Percentiles rank a stretch among this genome's conserved stretches.
phyloP scores from a whole-genome alignment of 2,888 invertebrate species.

The Leptura quadrifasciata region DNA sequence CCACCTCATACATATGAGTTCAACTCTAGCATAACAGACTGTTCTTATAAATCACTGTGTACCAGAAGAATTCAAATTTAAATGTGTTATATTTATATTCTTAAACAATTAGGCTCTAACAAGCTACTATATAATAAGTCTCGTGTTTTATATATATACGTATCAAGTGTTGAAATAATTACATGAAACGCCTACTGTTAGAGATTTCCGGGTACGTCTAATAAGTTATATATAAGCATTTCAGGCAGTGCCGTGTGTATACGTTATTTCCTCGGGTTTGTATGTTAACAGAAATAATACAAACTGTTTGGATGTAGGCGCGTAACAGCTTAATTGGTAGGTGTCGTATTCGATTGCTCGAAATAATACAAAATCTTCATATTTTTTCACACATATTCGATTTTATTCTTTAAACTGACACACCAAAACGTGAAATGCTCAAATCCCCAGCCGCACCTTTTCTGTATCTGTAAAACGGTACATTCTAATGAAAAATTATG shows the following conservation, averaged over 20 bases:
- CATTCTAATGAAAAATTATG: too few species aligned
- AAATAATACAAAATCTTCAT: too few species aligned
- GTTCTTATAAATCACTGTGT: constrained; percentile 25
- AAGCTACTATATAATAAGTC: constrained; percentile 42
- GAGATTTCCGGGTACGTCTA: constrained; percentile 40
- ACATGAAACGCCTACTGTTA: constrained; percentile 41
- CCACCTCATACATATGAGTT: constrained; percentile 2
- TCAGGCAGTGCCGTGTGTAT: constrained; percentile 21
- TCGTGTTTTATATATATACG: constrained; percentile 30
- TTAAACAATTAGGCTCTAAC: constrained; percentile 40
- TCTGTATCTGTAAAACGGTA: too few species aligned
- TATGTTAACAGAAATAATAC: background rate
- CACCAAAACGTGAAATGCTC: too few species aligned
- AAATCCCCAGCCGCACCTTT: too few species aligned
- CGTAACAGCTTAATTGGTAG: too few species aligned
- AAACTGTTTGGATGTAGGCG: too few species aligned
- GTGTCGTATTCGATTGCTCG: too few species aligned
- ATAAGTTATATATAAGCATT: constrained; percentile 30
- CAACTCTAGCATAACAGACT: constrained; percentile 14
- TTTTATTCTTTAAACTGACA: too few species aligned
- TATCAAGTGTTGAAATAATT: constrained; percentile 45
- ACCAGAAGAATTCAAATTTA: constrained; percentile 16
- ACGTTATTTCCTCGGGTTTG: background rate
- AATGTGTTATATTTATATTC: constrained; percentile 27
- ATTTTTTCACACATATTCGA: too few species aligned